Percentiles rank a stretch among this genome's conserved stretches.
phyloP scores from a whole-genome alignment of 2,797 vertebrate species.

The Chaenodraco wilsoni region DNA sequence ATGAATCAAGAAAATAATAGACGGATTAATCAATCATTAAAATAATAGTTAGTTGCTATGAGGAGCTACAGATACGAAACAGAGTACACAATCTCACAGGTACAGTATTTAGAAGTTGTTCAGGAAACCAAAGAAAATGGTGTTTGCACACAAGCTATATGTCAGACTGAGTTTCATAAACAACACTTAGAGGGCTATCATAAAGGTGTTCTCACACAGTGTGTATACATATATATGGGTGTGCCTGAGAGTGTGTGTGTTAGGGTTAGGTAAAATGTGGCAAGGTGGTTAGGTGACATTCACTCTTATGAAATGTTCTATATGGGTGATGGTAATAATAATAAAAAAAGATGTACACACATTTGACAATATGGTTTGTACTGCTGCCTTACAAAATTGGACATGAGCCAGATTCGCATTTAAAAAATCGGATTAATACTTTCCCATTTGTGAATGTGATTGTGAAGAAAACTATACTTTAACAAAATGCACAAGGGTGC shows the following conservation, averaged over 20 bases:
- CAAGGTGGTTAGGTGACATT: not conserved
- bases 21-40: no score
- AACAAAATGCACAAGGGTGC: slow-evolving; percentile 49
- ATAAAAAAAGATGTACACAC: not conserved
- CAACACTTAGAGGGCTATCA: slow-evolving; percentile 2
- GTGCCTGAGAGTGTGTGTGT: no score
- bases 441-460: slow-evolving; percentile 11
- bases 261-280: no score
- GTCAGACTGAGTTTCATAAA: slow-evolving; percentile 9
- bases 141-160: slow-evolving; percentile 10
- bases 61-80: slow-evolving; percentile 20
- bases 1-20: no score
- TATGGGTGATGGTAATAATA: not conserved
- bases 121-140: slow-evolving; percentile 19
- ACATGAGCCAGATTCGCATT: not conserved
- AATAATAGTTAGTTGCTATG: slow-evolving; percentile 16
- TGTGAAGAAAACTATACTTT: slow-evolving; percentile 60
- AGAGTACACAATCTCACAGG: slow-evolving; percentile 2
- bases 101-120: slow-evolving; percentile 6
- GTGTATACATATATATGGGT: no score
- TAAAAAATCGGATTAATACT: slow-evolving; percentile 4
- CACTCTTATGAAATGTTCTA: not conserved
- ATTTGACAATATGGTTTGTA: slow-evolving; percentile 1
- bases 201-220: slow-evolving; percentile 1
- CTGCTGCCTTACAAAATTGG: not conserved